Percentiles rank a stretch among this genome's conserved stretches.
phyloP scores from a whole-genome alignment of 2,888 invertebrate species.

The Drosophila anomalipes region DNA sequence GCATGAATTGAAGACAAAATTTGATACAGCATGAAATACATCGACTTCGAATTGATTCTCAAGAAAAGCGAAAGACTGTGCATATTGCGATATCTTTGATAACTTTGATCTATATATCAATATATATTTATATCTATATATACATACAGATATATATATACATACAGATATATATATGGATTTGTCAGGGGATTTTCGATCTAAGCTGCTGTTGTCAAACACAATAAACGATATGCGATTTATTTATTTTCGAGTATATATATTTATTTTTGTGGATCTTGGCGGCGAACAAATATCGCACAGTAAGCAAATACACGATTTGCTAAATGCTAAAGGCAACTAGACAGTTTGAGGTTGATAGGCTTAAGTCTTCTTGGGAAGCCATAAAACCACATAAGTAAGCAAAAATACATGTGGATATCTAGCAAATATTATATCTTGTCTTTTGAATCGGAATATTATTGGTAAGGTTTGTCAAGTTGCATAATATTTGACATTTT shows the following conservation, averaged over 20 bases:
- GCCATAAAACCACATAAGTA: constrained; percentile 24
- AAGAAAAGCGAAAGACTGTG: background rate
- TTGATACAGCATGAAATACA: background rate
- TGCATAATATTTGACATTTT: background rate
- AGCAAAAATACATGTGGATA: background rate
- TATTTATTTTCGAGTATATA: constrained; percentile 2
- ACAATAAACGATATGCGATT: background rate
- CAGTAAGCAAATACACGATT: constrained; percentile 22
- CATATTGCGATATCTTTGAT: background rate
- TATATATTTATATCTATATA: too few relatives aligned
- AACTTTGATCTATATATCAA: constrained; percentile 6
- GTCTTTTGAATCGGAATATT: background rate
- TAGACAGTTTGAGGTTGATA: constrained; percentile 65
- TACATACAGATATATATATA: background rate
- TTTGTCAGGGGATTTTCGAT: constrained; percentile 24
- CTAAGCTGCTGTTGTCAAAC: constrained; percentile 41
- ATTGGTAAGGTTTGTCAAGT: background rate
- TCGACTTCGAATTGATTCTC: background rate
- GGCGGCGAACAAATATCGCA: background rate
- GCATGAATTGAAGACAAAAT: background rate
- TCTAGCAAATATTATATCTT: background rate
- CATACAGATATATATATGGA: constrained; percentile 14
- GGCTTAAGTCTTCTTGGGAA: constrained; percentile 48
- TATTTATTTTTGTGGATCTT: background rate
- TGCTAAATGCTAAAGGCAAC: constrained; percentile 25